Percentiles rank a stretch among this genome's conserved stretches.
Conservation (phyloP, 2,113 vertebrate species). For the Hirundichthys speculiger region DNA sequence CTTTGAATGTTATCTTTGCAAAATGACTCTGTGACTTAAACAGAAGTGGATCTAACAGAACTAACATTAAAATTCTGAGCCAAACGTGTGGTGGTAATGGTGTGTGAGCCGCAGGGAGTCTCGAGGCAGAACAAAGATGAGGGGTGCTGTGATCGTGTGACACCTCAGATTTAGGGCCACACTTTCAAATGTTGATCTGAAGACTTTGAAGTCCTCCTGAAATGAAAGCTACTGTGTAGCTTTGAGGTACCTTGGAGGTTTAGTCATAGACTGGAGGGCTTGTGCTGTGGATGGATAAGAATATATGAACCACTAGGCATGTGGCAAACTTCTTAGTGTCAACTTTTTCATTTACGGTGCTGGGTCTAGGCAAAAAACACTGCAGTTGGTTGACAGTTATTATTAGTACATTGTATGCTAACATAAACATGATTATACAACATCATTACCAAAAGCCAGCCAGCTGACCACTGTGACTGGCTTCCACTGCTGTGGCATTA, state of each 20-base stretch:
- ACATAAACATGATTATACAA: too few relatives aligned
- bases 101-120: not conserved
- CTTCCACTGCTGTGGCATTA: too few relatives aligned
- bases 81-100: not conserved
- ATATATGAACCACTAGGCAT: not conserved
- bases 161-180: slow-evolving; percentile 27
- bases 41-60: not conserved
- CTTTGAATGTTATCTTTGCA: not conserved
- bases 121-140: not conserved
- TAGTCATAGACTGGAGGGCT: not conserved
- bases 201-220: slow-evolving; percentile 38
- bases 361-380: too few relatives aligned
- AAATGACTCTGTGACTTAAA: not conserved
- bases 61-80: not conserved
- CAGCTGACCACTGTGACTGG: too few relatives aligned
- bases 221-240: slow-evolving; percentile 37
- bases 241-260: slow-evolving; percentile 27
- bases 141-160: slow-evolving; percentile 26
- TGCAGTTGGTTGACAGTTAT: too few relatives aligned
- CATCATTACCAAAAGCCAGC: too few relatives aligned
- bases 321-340: slow-evolving; percentile 5
- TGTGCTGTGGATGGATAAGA: slow-evolving; percentile 3
- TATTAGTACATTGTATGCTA: too few relatives aligned
- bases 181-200: slow-evolving; percentile 40
- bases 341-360: not conserved